Conservation (phyloP, 1,140 invertebrate genomes). For the Pollicipes pollicipes region DNA sequence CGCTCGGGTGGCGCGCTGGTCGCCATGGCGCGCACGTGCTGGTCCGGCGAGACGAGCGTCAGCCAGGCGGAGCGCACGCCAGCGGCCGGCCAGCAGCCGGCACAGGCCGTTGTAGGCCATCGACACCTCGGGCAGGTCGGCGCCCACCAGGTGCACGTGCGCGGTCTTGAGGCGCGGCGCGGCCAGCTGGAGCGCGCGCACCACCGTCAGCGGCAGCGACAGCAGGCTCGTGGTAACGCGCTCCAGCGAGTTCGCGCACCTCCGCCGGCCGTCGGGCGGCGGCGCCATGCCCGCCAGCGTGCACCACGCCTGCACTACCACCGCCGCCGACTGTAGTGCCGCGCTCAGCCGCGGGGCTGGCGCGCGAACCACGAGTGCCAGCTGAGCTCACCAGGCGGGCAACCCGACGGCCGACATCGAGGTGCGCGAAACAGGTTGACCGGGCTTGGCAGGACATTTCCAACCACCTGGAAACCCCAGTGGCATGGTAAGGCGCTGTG, state of each 20-base stretch:
- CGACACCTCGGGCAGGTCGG: not conserved
- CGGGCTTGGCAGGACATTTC: not conserved
- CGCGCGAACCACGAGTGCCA: not conserved
- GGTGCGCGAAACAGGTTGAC: not conserved
- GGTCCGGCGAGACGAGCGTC: not conserved
- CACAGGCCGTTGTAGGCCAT: not conserved
- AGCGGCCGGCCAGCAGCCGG: not conserved
- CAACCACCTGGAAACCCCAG: not conserved
- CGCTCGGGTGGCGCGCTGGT: not conserved
- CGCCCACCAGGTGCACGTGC: not conserved
- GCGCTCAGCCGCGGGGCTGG: not conserved
- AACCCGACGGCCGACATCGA: not conserved
- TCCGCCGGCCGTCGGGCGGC: not conserved
- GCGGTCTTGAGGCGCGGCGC: not conserved
- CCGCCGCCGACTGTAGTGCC: not conserved
- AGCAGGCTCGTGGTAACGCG: not conserved
- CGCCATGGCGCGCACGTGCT: not conserved
- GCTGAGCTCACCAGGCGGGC: not conserved
- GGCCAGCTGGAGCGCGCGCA: not conserved
- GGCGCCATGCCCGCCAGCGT: not conserved
- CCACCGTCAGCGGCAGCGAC: not conserved
- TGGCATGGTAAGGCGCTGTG: too few relatives aligned
- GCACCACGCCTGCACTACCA: conserved; percentile 24
- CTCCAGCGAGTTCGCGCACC: not conserved
- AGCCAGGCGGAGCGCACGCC: not conserved